Base-by-base conservation (phyloP, 2,888 invertebrate species). In the Xestobium rufovillosum region DNA sequence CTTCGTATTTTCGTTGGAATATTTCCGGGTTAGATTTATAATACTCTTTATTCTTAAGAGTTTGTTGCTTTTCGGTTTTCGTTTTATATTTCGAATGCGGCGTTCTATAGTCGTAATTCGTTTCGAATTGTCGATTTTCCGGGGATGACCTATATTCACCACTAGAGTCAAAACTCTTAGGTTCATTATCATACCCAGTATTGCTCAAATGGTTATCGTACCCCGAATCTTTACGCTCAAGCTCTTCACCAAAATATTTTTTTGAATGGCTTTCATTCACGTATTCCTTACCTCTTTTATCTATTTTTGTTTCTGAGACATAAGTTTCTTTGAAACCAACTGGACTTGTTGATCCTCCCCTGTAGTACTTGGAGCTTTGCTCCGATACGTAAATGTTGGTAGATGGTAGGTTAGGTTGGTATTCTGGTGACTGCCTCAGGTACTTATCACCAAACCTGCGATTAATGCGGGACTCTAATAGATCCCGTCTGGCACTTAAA, bases 381-480 rank as follows among this genome's bases (percentile, higher is more conserved):
- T 76, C 74, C 33, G 72, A 67, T 1, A 74, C 69, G 42, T 73
- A 74, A 44, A 74, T 43, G 41, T 56, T 54, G 3, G 47, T 69
- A 43, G 72, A 71, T 3, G 70, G 69, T n/a, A 58, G 77, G 66
- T 50, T 59, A 1, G 51, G 47, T 4, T 45, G 31, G 49, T 55
- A 68, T 66, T 57, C 70, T 53, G 43, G 71, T 49, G 50, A 71
- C 35, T 63, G 65, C 26, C 67, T 64, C 19, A 45, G 42, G 3
- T 46, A 41, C 37, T 61, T 62, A 23, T 70, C 71, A 16, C 61
- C 67, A 14, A 61, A 63, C 47, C 66, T 68, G 30, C 82, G 70
- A 39, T 81, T 76, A 31, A 86, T 74, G 41, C 85, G 71, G 1
- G 85, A 85, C 59, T 87, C 85, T 10, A 87, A 66, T 25, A 83